A percentile compares a stretch with the other conserved stretches of the same genome.
phyloP scores from a whole-genome alignment of 2,888 invertebrate genomes.

The Unio delphinus region DNA sequence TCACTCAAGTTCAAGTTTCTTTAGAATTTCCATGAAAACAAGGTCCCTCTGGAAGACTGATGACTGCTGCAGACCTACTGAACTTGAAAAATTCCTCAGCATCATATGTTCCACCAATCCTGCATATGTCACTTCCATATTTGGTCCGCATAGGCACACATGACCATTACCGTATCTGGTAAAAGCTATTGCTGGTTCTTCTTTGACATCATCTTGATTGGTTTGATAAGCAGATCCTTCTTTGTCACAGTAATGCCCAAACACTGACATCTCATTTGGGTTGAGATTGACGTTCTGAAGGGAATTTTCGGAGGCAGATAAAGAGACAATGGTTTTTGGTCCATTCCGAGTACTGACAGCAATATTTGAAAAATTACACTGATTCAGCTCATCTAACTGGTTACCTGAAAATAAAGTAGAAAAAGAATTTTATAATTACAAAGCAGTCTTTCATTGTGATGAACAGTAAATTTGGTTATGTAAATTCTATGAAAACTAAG shows the following conservation, averaged over 20 bases:
- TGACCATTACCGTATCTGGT: conserved; percentile 10
- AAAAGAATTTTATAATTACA: no score
- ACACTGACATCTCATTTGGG: no score
- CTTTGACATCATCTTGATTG: neutral
- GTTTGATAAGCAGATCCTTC: neutral
- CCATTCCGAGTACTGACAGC: no score
- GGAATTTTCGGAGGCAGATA: no score
- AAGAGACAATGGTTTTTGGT: no score
- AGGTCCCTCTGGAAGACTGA: conserved; percentile 6
- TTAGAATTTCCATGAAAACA: conserved; percentile 7
- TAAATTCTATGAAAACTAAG: no score
- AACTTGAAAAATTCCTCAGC: neutral
- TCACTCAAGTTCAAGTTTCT: neutral
- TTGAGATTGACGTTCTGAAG: no score
- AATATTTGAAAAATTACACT: no score
- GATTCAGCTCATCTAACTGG: no score
- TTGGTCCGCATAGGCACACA: conserved; percentile 11
- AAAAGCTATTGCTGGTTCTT: conserved; percentile 5
- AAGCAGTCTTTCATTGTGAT: no score
- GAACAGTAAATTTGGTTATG: no score
- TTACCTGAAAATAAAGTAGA: no score
- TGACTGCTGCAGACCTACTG: neutral
- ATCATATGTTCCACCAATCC: conserved; percentile 8
- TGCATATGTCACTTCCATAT: conserved; percentile 16
- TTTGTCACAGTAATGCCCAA: neutral